Evolutionary conservation across 2,113 vertebrate genomes (phyloP), one percentile per base, ranked within the genome.

Genomic region (Antechinus flavipes): DNA sequence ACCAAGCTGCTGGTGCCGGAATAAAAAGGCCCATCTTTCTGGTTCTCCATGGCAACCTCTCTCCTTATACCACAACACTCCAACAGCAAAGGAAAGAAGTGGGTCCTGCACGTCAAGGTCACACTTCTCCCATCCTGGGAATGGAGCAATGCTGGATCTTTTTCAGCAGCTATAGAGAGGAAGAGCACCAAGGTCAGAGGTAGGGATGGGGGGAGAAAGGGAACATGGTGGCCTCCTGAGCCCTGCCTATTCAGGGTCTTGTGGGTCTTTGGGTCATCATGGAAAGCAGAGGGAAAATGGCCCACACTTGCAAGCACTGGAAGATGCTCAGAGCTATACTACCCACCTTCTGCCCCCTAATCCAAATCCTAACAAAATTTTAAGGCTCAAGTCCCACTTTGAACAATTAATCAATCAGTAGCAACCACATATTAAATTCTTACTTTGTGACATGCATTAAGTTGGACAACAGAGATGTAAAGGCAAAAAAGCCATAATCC

Each of bases 81-180:
- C 16, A 35, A 46, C 94, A 35, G 52, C 56, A 93, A 94, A 0
- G 46, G 91, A 96, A 96, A 97, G 58, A 92, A 96, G 90, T 90
- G 54, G 58, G 94, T 92, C 97, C 76, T 96, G 22, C 89, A 94
- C 0, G 50, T 92, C 55, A 92, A 91, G 50, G 54, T 95, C 23
- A 94, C 25, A 0, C 0, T 49, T 49, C 94, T 90, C 42, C 49
- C 53, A 95, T 90, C 61, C 91, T 49, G 25, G 91, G 93, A 47
- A 11, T 9, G 4, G 11, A 95, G 26, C 52, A 92, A 58, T n/a
- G 23, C 25, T 35, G 93, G 42, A 76, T 76, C 89, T 61, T 1
- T 52, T 91, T 91, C 94, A 93, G 27, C 16, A 50, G 93, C 93
- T 97, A 3, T 22, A 42, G 54, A 94, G 91, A 91, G 47, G 49